phyloP scores from a whole-genome alignment of 1,140 invertebrate genomes.

The Drosophila bocqueti region DNA sequence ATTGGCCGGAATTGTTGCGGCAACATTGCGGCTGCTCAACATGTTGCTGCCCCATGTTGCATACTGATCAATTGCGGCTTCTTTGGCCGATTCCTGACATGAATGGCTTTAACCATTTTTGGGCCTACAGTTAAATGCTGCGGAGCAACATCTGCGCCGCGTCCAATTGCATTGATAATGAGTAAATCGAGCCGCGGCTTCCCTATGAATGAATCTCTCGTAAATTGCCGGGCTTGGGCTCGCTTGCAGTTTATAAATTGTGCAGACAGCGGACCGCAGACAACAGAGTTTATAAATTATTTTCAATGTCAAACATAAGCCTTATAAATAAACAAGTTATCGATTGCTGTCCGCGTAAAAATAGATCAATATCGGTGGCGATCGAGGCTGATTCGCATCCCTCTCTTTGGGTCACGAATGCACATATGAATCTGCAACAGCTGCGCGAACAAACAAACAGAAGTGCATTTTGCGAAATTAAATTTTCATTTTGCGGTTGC shows the following conservation, averaged over 20 bases:
- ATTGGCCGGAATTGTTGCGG: conserved; percentile 77
- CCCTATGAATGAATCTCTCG: conserved; percentile 67
- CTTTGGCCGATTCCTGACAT: conserved; percentile 62
- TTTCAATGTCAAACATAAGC: conserved; percentile 79
- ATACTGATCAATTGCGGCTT: conserved; percentile 81
- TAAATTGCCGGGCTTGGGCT: conserved; percentile 17
- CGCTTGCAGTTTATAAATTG: conserved; percentile 68
- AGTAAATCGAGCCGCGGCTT: conserved; percentile 54
- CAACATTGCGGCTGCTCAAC: conserved; percentile 80
- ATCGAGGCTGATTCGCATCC: conserved; percentile 35
- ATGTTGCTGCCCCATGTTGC: conserved; percentile 72
- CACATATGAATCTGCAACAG: conserved; percentile 23
- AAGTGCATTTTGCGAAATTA: conserved; percentile 70
- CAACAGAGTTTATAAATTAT: conserved; percentile 76
- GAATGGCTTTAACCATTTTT: conserved; percentile 83
- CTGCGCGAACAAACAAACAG: conserved; percentile 71
- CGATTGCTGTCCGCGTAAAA: conserved; percentile 39
- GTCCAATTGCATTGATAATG: conserved; percentile 80
- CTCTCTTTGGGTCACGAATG: conserved; percentile 48
- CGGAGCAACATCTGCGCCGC: conserved; percentile 67
- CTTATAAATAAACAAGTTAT: conserved; percentile 78
- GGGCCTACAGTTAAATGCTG: conserved; percentile 80
- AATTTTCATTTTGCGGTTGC: conserved; percentile 75
- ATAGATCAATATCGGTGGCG: conserved; percentile 44
- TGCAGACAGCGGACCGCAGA: conserved; percentile 40